phyloP scores from a whole-genome alignment of 2,888 invertebrate genomes.

The Xanthorhoe designata region DNA sequence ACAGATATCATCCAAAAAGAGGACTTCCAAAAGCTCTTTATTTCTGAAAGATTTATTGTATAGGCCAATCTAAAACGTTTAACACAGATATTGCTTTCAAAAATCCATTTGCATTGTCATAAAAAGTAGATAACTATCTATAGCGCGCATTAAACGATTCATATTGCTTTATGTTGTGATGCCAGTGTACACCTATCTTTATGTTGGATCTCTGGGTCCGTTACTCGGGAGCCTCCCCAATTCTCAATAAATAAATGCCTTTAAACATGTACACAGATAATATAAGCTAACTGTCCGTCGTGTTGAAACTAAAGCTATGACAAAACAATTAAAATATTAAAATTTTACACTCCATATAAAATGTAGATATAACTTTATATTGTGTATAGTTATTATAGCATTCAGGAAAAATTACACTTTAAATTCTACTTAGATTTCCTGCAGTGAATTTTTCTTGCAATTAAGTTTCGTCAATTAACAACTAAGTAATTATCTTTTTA shows the following conservation, averaged over 20 bases:
- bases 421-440: no score
- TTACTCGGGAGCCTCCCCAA: constrained; percentile 52
- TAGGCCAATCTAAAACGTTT: constrained; percentile 56
- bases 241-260: constrained; percentile 26
- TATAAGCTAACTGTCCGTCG: neutral
- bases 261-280: neutral
- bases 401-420: no score
- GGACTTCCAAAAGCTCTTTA: constrained; percentile 43
- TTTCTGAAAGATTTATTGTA: constrained; percentile 62
- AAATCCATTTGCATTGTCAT: constrained; percentile 77
- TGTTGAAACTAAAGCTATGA: neutral
- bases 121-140: constrained; percentile 79
- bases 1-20: constrained; percentile 48
- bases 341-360: neutral
- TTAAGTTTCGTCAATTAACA: neutral
- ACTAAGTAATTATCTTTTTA: constrained; percentile 26
- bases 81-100: constrained; percentile 75
- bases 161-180: constrained; percentile 68
- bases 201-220: constrained; percentile 70
- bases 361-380: no score
- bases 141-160: constrained; percentile 72
- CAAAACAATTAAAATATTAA: neutral
- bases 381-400: no score
- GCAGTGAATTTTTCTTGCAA: no score
- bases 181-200: constrained; percentile 66